Conservation (phyloP, 1,140 invertebrate species). For the Rhyacophila brunnea region DNA sequence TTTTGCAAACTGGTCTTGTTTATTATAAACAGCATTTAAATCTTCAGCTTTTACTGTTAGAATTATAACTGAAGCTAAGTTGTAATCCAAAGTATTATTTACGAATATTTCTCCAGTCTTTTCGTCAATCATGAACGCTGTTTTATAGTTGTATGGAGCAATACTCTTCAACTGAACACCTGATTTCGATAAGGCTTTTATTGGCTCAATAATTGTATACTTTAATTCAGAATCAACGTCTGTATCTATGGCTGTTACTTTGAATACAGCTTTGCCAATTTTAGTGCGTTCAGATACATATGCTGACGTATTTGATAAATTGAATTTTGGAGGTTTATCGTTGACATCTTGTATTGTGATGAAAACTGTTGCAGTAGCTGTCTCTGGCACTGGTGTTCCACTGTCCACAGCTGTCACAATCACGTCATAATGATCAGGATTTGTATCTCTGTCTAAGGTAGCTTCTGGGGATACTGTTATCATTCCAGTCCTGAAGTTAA, state of each 20-base stretch:
- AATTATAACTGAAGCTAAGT: conserved; percentile 76
- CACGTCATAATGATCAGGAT: conserved; percentile 67
- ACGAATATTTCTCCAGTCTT: conserved; percentile 69
- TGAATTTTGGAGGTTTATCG: conserved; percentile 78
- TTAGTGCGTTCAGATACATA: conserved; percentile 71
- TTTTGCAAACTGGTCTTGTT: conserved; percentile 63
- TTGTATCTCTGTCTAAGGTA: conserved; percentile 68
- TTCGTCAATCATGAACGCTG: conserved; percentile 69
- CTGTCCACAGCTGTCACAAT: conserved; percentile 71
- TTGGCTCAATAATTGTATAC: conserved; percentile 67
- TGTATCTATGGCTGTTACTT: conserved; percentile 66
- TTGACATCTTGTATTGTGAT: conserved; percentile 78
- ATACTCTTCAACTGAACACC: conserved; percentile 66
- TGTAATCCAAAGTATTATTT: conserved; percentile 71
- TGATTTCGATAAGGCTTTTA: conserved; percentile 72
- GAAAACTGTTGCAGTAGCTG: conserved; percentile 70
- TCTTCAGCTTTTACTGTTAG: conserved; percentile 74
- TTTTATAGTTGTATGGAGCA: conserved; percentile 63
- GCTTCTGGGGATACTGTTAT: conserved; percentile 74
- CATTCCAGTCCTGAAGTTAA: conserved; percentile 64
- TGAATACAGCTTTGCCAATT: conserved; percentile 64
- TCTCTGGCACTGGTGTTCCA: conserved; percentile 71
- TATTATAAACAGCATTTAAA: conserved; percentile 65
- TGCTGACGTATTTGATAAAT: conserved; percentile 61
- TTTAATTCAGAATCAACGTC: conserved; percentile 68